Evolutionary conservation across 2,888 invertebrate genomes (phyloP).

Genomic region (Agriopis leucophaearia): DNA sequence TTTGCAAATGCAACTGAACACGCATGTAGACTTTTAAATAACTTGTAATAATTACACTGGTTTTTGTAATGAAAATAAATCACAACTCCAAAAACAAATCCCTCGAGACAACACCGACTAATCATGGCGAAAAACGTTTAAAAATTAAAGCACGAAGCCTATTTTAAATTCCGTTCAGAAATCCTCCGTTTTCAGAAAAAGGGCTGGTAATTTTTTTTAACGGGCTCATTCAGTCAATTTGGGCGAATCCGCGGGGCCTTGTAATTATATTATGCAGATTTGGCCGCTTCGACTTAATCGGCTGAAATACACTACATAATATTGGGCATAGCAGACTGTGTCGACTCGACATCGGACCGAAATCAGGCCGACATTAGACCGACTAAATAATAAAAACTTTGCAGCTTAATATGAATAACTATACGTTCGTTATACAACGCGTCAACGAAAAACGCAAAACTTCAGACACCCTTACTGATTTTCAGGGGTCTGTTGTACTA

Average conservation of each 20-base stretch:
- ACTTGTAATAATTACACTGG: background rate
- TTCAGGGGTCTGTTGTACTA: no score
- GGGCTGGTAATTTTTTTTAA: slow-evolving; percentile 35
- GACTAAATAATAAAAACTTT: no score
- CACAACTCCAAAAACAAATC: background rate
- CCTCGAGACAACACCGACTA: slow-evolving; percentile 16
- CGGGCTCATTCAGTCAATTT: slow-evolving; percentile 39
- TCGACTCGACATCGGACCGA: background rate
- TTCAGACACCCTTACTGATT: no score
- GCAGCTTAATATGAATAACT: no score
- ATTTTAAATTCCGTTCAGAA: slow-evolving; percentile 41
- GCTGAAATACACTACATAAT: slow-evolving; percentile 22
- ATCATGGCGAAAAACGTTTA: slow-evolving; percentile 36
- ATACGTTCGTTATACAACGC: no score
- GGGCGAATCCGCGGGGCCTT: slow-evolving; percentile 28
- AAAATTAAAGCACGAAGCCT: slow-evolving; percentile 36
- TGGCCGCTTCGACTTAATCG: slow-evolving; percentile 27
- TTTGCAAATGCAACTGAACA: background rate
- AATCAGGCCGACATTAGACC: no score
- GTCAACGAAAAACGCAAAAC: no score
- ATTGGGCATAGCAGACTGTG: slow-evolving; percentile 6
- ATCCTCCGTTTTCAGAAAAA: slow-evolving; percentile 31
- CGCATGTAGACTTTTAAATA: no score
- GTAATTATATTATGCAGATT: slow-evolving; percentile 49
- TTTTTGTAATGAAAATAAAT: background rate